Evolutionary conservation across 1,140 invertebrate species (phyloP), one percentile per base, ranked within the genome.

Genomic region (Brachystomella parvula): DNA sequence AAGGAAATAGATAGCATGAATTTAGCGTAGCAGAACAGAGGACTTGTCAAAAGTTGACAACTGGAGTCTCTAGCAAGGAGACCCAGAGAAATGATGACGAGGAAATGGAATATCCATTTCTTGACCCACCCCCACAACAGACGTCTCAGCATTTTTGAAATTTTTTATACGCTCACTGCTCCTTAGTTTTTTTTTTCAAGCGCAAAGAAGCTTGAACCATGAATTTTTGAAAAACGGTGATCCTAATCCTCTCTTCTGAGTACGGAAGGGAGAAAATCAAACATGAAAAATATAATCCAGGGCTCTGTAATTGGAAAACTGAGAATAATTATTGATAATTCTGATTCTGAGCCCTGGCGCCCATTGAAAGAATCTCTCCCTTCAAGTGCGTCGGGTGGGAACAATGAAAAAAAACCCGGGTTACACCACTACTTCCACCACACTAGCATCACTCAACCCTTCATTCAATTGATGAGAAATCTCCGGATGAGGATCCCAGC

Each of bases 21-120:
- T 53, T 53, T 53, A 53, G 49, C 49, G 9, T 53, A 53, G 49
- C 49, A 53, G 49, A 53, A 53, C 49, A 39, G 35, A 39, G 19
- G 35, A 39, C 6, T 53, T 53, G 49, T 53, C 49, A 53, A 53
- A 53, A 53, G 49, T 53, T 53, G 49, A 53, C 49, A 53, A 24
- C 49, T 6, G 24, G 3, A 53, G 49, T 53, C 39, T 44, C 39
- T 44, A 44, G n/a, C n/a, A 44, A 44, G 49, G 12, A 24, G 49
- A 53, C 49, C 3, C 6, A 24, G 24, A 53, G 24, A 19, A 26
- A 53, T 53, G 49, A 53, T 53, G 49, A 53, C 49, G 24, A 17
- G n/a, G 49, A 24, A 24, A 24, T 15, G 21, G 49, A 53, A 53
- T 44, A 44, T n/a, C 39, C 39, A 44, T 44, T n/a, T n/a, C 39